Percentiles rank a stretch among this genome's conserved stretches.
Evolutionary conservation across 2,888 invertebrate species (phyloP).

Genomic region (Chrysopilus asiliformis): DNA sequence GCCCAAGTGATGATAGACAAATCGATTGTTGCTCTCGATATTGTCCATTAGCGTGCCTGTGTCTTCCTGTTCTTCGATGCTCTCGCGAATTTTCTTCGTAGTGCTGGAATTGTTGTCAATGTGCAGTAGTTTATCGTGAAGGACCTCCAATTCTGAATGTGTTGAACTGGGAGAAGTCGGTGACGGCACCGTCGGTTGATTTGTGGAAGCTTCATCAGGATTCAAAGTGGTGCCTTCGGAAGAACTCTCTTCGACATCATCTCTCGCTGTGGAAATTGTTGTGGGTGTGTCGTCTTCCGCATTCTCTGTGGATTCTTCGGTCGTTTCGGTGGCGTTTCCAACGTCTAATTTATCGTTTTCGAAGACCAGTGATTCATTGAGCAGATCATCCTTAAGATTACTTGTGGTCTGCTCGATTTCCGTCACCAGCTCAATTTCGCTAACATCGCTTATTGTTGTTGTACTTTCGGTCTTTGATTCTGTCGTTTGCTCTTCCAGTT

Average conservation of each 20-base stretch:
- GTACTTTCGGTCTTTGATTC: too few species aligned
- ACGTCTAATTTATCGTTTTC: conserved; percentile 7
- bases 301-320: conserved; percentile 3
- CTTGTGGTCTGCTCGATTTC: conserved; percentile 5
- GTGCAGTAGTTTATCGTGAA: conserved; percentile 1
- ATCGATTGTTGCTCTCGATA: conserved; percentile 13
- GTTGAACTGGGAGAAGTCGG: neutral
- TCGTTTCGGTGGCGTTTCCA: neutral
- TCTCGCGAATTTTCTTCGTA: neutral
- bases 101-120: conserved; percentile 1
- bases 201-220: neutral
- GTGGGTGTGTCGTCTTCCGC: conserved; percentile 9
- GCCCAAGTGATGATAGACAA: conserved; percentile 15
- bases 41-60: conserved; percentile 7
- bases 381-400: conserved; percentile 12
- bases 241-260: conserved; percentile 1
- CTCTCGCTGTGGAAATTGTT: neutral
- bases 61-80: conserved; percentile 4
- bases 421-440: conserved; percentile 9
- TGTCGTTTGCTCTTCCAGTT: too few species aligned
- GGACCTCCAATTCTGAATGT: neutral
- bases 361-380: conserved; percentile 13
- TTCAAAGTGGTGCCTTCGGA: neutral
- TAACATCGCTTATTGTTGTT: conserved; percentile 2
- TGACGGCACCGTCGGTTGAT: neutral